Conservation (phyloP, 2,888 invertebrate genomes). For the Mamestra brassicae region DNA sequence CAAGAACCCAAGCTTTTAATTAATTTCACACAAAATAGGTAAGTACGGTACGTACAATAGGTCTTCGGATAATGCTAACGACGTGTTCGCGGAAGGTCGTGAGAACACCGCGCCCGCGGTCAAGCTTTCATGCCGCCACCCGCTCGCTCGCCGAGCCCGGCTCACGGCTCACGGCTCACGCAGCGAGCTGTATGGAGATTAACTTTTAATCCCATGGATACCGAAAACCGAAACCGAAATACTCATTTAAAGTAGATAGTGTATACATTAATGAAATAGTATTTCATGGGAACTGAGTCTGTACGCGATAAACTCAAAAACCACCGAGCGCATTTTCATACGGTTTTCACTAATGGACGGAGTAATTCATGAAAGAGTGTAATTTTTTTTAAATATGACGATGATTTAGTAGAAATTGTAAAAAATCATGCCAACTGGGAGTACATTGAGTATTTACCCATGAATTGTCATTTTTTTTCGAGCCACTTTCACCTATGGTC, state of each 20-base stretch:
- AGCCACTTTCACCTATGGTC: no score
- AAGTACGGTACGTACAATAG: not conserved
- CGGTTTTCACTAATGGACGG: no score
- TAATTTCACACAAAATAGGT: constrained; percentile 4
- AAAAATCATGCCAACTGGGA: no score
- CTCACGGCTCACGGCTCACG: not conserved
- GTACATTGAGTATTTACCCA: no score
- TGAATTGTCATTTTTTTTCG: no score
- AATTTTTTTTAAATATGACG: no score
- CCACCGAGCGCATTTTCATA: no score
- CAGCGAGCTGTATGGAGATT: not conserved
- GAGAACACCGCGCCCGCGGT: constrained; percentile 20
- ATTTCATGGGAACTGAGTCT: no score
- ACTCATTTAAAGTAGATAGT: not conserved
- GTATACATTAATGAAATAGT: not conserved
- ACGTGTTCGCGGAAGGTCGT: constrained; percentile 57
- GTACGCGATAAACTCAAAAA: no score
- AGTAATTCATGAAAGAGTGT: no score
- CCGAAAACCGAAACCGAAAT: not conserved
- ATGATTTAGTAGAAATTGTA: no score
- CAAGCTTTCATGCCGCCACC: no score
- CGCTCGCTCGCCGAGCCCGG: not conserved
- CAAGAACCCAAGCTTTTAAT: not conserved
- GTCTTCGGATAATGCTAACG: constrained; percentile 45
- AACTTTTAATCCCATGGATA: constrained; percentile 15